These are phyloP conservation scores for Cantharis lateralis DNA, from an alignment of 2,888 invertebrate genomes.

Conservation along the genomic window DNA sequence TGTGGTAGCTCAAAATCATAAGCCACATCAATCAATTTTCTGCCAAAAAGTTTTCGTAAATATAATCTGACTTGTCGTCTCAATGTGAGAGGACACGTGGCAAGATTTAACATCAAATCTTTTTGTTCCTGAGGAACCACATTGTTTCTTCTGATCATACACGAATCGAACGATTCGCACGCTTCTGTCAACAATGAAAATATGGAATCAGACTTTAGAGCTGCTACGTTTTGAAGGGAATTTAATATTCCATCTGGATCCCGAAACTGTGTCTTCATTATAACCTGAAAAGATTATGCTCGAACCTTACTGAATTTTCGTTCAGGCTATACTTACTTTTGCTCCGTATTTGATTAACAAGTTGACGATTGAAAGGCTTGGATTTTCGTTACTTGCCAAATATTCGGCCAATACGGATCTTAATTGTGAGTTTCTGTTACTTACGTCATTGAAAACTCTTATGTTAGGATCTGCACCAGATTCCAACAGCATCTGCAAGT, in stretches of 20 bases:
- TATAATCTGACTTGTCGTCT: conserved; percentile 68
- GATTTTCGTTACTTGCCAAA: conserved; percentile 74
- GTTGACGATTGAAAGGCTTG: conserved; percentile 68
- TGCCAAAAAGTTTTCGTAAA: conserved; percentile 57
- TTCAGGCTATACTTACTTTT: conserved; percentile 59
- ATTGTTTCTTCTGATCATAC: conserved; percentile 77
- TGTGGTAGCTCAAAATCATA: conserved; percentile 67
- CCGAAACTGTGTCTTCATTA: conserved; percentile 82
- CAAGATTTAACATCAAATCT: conserved; percentile 65
- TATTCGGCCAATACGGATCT: conserved; percentile 84
- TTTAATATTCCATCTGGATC: conserved; percentile 84
- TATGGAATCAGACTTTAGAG: conserved; percentile 65
- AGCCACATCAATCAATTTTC: conserved; percentile 61
- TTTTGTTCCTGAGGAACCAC: conserved; percentile 69
- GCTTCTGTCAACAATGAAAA: conserved; percentile 73
- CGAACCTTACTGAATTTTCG: background rate
- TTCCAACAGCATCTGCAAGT: conserved; percentile 65
- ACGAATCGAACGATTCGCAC: conserved; percentile 77
- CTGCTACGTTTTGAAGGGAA: conserved; percentile 70
- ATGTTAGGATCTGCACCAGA: conserved; percentile 77
- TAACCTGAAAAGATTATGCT: conserved; percentile 59
- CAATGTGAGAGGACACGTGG: conserved; percentile 69
- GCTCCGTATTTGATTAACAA: conserved; percentile 78
- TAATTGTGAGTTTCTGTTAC: conserved; percentile 67
- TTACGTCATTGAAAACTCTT: conserved; percentile 75